These are phyloP conservation scores for Encarsia formosa DNA, from an alignment of 2,888 invertebrate species.

Conservation along the genomic window DNA sequence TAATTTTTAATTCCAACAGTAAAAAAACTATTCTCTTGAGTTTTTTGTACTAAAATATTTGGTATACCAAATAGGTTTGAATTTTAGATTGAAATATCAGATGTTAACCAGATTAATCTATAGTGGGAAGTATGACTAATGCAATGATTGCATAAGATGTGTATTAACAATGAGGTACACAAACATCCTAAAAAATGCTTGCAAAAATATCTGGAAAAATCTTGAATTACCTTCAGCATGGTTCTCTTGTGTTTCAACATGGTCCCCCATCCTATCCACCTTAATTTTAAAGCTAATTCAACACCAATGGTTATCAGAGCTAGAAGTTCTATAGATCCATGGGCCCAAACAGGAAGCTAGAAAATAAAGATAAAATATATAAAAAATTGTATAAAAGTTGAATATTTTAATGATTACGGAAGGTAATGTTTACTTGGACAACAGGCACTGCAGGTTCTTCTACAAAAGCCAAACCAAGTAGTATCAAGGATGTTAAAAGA, in stretches of 20 bases:
- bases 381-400: slow-evolving; percentile 1
- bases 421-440: slow-evolving; percentile 63
- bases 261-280: slow-evolving; percentile 83
- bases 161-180: slow-evolving; percentile 2
- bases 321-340: slow-evolving; percentile 75
- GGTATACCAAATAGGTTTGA: background rate
- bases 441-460: slow-evolving; percentile 77
- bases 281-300: slow-evolving; percentile 73
- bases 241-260: slow-evolving; percentile 81
- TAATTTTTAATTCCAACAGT: background rate
- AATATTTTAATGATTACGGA: no score
- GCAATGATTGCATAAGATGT: slow-evolving; percentile 18
- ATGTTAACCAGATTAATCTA: slow-evolving; percentile 27
- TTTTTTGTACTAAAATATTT: background rate
- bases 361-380: no score
- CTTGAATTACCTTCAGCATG: slow-evolving; percentile 72
- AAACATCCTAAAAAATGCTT: no score
- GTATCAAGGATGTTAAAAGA: slow-evolving; percentile 68
- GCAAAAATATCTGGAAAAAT: no score
- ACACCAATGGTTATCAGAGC: slow-evolving; percentile 72
- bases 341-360: slow-evolving; percentile 72
- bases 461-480: slow-evolving; percentile 71
- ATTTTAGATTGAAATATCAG: background rate
- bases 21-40: background rate
- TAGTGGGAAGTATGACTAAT: slow-evolving; percentile 21